phyloP scores from a whole-genome alignment of 2,888 invertebrate species.

The Linyphia triangularis region DNA sequence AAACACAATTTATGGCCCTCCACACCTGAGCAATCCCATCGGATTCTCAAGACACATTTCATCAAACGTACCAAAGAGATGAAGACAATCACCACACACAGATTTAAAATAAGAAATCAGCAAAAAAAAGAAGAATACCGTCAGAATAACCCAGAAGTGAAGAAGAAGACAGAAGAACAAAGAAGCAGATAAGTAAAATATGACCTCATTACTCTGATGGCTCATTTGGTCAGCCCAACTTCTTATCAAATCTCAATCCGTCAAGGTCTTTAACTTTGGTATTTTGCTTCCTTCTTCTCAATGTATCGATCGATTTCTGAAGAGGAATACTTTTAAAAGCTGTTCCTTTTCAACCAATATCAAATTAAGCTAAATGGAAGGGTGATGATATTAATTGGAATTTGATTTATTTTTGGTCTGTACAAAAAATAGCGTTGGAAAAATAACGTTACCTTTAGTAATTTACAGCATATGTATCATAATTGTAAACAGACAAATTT shows the following conservation, averaged over 20 bases:
- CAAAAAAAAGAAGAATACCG: not conserved
- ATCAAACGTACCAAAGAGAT: conserved; percentile 20
- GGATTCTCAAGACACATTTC: conserved; percentile 35
- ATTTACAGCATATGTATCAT: too few relatives aligned
- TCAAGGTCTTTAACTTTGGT: conserved; percentile 14
- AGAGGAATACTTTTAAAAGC: conserved; percentile 18
- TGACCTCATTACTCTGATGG: conserved; percentile 59
- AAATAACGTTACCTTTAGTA: too few relatives aligned
- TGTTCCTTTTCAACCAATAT: conserved; percentile 14
- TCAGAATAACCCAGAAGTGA: not conserved
- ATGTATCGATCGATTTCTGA: not conserved
- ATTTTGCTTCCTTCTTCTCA: not conserved
- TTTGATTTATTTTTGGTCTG: not conserved
- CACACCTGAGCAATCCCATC: conserved; percentile 50
- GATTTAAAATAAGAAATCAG: conserved; percentile 1
- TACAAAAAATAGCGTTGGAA: conserved; percentile 8
- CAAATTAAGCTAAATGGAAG: conserved; percentile 42
- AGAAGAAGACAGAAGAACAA: conserved; percentile 6
- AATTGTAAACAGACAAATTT: too few relatives aligned
- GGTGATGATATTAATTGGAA: conserved; percentile 23
- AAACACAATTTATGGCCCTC: conserved; percentile 48
- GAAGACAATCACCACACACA: conserved; percentile 19
- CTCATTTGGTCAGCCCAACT: conserved; percentile 54
- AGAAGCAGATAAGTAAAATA: conserved; percentile 59
- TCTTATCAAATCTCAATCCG: conserved; percentile 61